Evolutionary conservation across 2,797 vertebrate genomes (phyloP).

Genomic region (Pipistrellus pygmaeus): DNA sequence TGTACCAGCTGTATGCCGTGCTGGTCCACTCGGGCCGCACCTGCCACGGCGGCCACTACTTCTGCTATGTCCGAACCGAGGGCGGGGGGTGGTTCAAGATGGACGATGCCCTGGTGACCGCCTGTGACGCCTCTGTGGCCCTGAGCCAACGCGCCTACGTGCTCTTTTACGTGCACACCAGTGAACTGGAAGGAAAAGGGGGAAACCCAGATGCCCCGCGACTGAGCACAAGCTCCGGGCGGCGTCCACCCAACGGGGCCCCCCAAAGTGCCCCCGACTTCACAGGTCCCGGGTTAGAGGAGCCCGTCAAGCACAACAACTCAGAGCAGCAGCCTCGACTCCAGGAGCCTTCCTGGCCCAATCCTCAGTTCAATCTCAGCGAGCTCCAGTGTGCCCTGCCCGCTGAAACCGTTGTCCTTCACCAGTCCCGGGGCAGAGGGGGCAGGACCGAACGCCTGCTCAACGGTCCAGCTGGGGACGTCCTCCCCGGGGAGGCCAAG

Average conservation of each 20-base stretch:
- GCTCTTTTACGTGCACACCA: neutral
- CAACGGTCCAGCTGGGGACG: neutral
- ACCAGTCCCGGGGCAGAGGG: too few species aligned
- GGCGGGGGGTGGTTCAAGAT: neutral
- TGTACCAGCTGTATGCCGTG: fast-evolving
- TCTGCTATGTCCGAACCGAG: neutral
- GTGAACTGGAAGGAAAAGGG: neutral
- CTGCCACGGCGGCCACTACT: neutral
- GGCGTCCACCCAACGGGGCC: fast-evolving
- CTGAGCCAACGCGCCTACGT: neutral
- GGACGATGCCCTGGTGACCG: neutral
- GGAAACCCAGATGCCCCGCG: too few species aligned
- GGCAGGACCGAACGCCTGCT: too few species aligned
- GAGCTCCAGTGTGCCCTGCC: fast-evolving
- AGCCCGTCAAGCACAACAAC: fast-evolving
- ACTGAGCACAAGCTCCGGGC: fast-evolving
- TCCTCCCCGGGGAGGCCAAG: too few species aligned
- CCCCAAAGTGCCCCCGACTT: fast-evolving
- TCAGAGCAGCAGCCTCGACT: neutral
- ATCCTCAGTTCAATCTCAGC: neutral
- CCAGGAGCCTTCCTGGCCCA: fast-evolving
- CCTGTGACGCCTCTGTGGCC: neutral
- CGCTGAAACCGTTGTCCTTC: too few species aligned
- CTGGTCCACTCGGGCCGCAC: neutral
- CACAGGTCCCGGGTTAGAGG: fast-evolving